phyloP scores from a whole-genome alignment of 2,888 invertebrate genomes.

The Gonocerus acuteangulatus region DNA sequence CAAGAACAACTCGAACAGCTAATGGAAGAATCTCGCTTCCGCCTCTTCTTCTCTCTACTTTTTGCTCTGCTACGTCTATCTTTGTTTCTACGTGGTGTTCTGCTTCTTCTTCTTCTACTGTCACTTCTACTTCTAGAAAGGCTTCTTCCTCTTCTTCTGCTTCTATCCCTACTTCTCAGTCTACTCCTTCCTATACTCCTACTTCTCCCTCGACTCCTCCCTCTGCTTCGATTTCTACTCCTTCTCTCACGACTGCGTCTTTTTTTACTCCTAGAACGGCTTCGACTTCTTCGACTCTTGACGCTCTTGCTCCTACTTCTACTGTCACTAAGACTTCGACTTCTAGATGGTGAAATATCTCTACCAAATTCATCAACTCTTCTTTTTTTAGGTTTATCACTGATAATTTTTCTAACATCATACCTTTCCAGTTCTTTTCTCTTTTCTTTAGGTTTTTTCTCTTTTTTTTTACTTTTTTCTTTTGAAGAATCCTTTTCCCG shows the following conservation, averaged over 20 bases:
- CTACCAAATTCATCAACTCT: slow-evolving; percentile 72
- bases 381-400: slow-evolving; percentile 54
- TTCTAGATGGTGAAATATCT: slow-evolving; percentile 48
- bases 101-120: slow-evolving; percentile 21
- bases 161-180: slow-evolving; percentile 42
- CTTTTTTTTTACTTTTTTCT: slow-evolving; percentile 43
- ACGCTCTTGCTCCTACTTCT: slow-evolving; percentile 39
- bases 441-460: slow-evolving; percentile 52
- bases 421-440: slow-evolving; percentile 74
- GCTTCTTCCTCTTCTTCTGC: slow-evolving; percentile 40
- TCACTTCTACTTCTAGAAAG: slow-evolving; percentile 29
- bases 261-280: slow-evolving; percentile 43
- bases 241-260: slow-evolving; percentile 41
- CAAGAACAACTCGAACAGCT: slow-evolving; percentile 45
- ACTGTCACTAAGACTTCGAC: slow-evolving; percentile 37
- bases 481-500: slow-evolving; percentile 50
- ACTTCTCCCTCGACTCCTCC: slow-evolving; percentile 41
- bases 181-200: slow-evolving; percentile 22
- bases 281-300: slow-evolving; percentile 40
- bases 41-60: slow-evolving; percentile 28
- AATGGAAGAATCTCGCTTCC: slow-evolving; percentile 44
- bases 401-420: slow-evolving; percentile 70
- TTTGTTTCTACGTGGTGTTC: slow-evolving; percentile 23
- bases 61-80: slow-evolving; percentile 21
- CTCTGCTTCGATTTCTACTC: slow-evolving; percentile 38